These are phyloP conservation scores for Achlya flavicornis DNA, from an alignment of 2,888 invertebrate genomes.

Conservation along the genomic window DNA sequence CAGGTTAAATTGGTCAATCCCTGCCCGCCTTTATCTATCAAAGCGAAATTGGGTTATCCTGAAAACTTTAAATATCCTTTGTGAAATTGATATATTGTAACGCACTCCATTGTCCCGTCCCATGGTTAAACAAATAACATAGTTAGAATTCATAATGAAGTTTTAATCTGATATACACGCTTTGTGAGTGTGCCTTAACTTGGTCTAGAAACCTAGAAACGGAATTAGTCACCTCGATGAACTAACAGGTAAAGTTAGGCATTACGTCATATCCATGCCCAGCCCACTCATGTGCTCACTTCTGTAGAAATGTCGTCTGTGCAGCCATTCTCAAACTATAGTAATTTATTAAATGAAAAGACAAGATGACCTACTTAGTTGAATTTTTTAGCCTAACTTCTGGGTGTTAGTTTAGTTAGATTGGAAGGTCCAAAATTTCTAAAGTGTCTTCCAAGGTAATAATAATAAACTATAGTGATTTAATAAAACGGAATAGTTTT, in stretches of 20 bases:
- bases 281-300: conserved; percentile 8
- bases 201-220: conserved; percentile 34
- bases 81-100: neutral
- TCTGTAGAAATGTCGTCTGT: conserved; percentile 11
- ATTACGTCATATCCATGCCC: conserved; percentile 30
- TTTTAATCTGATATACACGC: too few species aligned
- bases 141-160: too few species aligned
- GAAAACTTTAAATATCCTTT: neutral
- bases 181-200: too few species aligned
- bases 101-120: neutral
- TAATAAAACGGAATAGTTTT: too few species aligned
- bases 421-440: too few species aligned
- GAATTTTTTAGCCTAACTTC: too few species aligned
- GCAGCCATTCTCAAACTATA: neutral
- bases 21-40: neutral
- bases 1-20: neutral
- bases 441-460: too few species aligned
- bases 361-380: too few species aligned
- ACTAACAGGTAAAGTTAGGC: conserved; percentile 40
- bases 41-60: neutral
- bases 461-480: too few species aligned
- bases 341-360: neutral
- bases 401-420: too few species aligned
- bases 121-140: neutral
- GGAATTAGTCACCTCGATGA: conserved; percentile 45